A percentile compares a stretch with the other conserved stretches of the same genome.
These are phyloP conservation scores for Caenorhabditis japonica DNA, from an alignment of 2,888 invertebrate genomes.

Conservation along the genomic window DNA sequence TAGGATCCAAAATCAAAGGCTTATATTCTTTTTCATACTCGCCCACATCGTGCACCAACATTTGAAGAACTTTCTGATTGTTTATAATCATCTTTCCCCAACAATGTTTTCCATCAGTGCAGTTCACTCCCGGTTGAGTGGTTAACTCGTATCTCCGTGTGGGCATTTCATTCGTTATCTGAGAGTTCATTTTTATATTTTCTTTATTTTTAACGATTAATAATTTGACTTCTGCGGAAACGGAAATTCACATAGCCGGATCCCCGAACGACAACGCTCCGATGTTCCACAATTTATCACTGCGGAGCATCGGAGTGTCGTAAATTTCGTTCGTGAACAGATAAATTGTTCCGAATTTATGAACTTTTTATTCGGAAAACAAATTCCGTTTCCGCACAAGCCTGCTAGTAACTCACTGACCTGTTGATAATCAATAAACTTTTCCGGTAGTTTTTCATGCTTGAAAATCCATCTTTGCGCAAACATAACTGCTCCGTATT, in stretches of 20 bases:
- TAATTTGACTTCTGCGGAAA: too few species aligned
- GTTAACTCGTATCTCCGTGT: slow-evolving; percentile 26
- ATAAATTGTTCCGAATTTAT: too few species aligned
- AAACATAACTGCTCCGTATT: slow-evolving; percentile 29
- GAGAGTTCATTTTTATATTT: background rate
- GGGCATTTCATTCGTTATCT: slow-evolving; percentile 32
- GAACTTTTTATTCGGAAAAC: too few species aligned
- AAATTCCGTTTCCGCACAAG: too few species aligned
- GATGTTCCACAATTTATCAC: too few species aligned
- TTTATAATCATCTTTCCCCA: slow-evolving; percentile 31
- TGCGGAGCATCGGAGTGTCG: too few species aligned
- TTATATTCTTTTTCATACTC: slow-evolving; percentile 27
- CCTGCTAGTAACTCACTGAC: background rate
- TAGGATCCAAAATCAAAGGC: slow-evolving; percentile 20
- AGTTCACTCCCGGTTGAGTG: slow-evolving; percentile 18
- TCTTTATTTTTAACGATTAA: too few species aligned
- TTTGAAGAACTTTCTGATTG: slow-evolving; percentile 34
- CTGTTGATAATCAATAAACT: slow-evolving; percentile 30
- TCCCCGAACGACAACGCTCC: too few species aligned
- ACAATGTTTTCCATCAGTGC: slow-evolving; percentile 31
- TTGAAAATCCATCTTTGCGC: slow-evolving; percentile 43
- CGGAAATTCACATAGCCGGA: too few species aligned
- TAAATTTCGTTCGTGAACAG: too few species aligned
- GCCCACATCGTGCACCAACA: slow-evolving; percentile 36
- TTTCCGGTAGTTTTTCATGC: slow-evolving; percentile 9